Evolutionary conservation across 1,140 invertebrate genomes (phyloP), one percentile per base, ranked within the genome.

Genomic region (Macrobrachium nipponense): DNA sequence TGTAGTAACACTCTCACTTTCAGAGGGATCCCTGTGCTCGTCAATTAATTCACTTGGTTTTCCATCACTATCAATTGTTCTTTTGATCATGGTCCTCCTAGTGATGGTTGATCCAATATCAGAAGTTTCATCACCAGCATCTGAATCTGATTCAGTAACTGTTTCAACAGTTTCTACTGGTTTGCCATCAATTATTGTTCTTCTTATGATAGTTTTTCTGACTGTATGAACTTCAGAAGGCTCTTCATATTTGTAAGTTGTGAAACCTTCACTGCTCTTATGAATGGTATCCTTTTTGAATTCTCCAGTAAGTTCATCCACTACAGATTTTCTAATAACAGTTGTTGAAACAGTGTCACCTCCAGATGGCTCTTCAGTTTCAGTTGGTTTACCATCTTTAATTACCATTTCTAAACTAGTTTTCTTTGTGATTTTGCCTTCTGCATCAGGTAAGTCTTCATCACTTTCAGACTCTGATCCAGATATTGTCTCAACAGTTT

Each of bases 121-220:
- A 15, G 60, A 51, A 18, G 80, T 82, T 73, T 70, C 79, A 20
- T 36, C 77, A 6, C 66, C 60, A 14, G n/a, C 44, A 0, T 80
- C 61, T 72, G 80, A 58, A 14, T 44, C 18, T 18, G 62, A 73
- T 43, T 78, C 83, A 51, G 51, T 51, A 60, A 68, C 76, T 6
- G 76, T 62, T 60, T 86, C 84, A 23, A 73, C 78, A 27, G 60
- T 75, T 20, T 70, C 66, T 51, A 27, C 20, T 43, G 84, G 84
- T 73, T 80, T 78, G 23, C 77, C 78, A 27, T 73, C 76, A 62
- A 80, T 44, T 10, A 80, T 76, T 27, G 62, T 81, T 73, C 77
- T 79, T 64, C 78, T 80, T 43, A 72, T 64, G 18, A 80, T 62
- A 44, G 70, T 76, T 58, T 51, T 76, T 0, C 44, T 76, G 7